Conservation (phyloP, 1,140 invertebrate genomes). For the Cydia strobilella region DNA sequence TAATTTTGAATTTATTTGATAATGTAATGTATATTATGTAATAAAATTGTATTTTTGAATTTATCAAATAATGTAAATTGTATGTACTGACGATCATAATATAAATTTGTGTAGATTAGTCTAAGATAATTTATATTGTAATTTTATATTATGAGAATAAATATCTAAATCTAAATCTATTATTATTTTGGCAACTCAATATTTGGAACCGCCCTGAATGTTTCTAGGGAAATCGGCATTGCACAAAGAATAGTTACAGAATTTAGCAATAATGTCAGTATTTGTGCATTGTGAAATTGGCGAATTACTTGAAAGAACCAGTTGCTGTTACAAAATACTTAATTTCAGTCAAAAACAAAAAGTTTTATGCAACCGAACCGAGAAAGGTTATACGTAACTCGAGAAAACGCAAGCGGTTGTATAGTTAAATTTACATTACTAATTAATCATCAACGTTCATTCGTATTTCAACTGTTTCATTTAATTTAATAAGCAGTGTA, state of each 20-base stretch:
- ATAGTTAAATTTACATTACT: not conserved
- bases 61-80: too few relatives aligned
- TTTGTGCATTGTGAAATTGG: not conserved
- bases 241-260: not conserved
- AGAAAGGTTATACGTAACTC: conserved; percentile 23
- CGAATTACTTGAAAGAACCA: not conserved
- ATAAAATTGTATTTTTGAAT: too few relatives aligned
- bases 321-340: conserved; percentile 15
- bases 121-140: too few relatives aligned
- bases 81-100: too few relatives aligned
- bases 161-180: too few relatives aligned
- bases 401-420: conserved; percentile 13
- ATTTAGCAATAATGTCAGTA: not conserved
- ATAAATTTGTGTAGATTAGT: too few relatives aligned
- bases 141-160: too few relatives aligned
- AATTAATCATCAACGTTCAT: not conserved
- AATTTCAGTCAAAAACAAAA: conserved; percentile 22
- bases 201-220: not conserved
- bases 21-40: too few relatives aligned
- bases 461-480: not conserved
- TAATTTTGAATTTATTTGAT: too few relatives aligned
- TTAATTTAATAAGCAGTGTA: not conserved
- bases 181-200: not conserved
- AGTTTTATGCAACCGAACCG: conserved; percentile 17
- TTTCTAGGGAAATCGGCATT: not conserved